Base-by-base conservation (phyloP, 2,888 invertebrate genomes). In the Vanessa cardui region DNA sequence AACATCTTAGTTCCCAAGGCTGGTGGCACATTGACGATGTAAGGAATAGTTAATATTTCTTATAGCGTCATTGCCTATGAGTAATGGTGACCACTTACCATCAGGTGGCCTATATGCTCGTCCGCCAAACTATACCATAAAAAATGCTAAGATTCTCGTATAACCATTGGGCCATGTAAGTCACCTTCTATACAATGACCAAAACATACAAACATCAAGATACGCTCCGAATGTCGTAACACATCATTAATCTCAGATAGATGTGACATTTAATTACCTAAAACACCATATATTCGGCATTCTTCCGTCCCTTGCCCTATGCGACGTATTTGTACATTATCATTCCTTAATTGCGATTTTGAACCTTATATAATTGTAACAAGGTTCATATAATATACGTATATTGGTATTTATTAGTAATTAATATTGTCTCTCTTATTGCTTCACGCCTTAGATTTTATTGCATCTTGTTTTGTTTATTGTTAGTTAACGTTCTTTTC, bases 251-350 rank as follows among this genome's bases (percentile, higher is more conserved):
- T 92, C 89, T 89, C 87, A 88, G 90, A 92, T 92, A 86, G 90
- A 92, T 92, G 90, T 89, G 91, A 92, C 91, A 91, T 92, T 92
- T 91, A 92, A 92, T 92, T 92, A 92, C 92, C 91, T 90, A 90
- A 90, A 90, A 90, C 90, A 91, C 90, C 90, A 91, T 92, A 92
- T 90, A 92, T 91, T 89, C 85, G 81, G 81, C 83, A 84, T 89
- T 90, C 91, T 91, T 92, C 91, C 92, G 88, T 84, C 83, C 80
- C 82, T 78, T 77, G 78, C 83, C 85, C 82, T 81, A 81, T 79
- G 82, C 81, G 79, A 81, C 72, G 78, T 80, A 74, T 77, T 73
- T 75, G 62, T 58, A 63, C 45, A 66, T 69, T 59, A 46, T 56
- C 18, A 54, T 18, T 18, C 33, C 66, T 68, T 62, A 2, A 6